Evolutionary conservation across 2,888 invertebrate species (phyloP).

Genomic region (Lumbricus terrestris): DNA sequence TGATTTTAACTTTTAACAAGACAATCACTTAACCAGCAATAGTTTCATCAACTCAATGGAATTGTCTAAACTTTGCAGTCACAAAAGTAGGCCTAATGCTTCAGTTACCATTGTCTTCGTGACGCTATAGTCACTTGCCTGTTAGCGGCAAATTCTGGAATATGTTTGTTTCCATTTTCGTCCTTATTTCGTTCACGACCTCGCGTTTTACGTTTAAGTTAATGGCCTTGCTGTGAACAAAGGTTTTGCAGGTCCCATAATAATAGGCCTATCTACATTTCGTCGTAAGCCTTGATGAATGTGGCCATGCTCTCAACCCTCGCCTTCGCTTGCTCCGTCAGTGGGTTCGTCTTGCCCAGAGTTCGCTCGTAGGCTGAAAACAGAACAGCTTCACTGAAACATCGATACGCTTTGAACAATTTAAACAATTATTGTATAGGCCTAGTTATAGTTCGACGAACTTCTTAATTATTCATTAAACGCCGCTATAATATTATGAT

Average conservation of each 20-base stretch:
- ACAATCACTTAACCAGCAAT: not conserved
- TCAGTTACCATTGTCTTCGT: not conserved
- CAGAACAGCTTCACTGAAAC: not conserved
- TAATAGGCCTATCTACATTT: not conserved
- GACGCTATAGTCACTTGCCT: not conserved
- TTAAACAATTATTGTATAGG: not conserved
- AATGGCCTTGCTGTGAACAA: not conserved
- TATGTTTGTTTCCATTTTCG: not conserved
- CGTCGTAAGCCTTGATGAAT: not conserved
- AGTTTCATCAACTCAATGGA: not conserved
- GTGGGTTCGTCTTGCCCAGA: not conserved
- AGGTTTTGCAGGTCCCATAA: not conserved
- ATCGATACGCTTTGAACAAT: not conserved
- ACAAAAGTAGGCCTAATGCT: not conserved
- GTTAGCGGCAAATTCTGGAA: not conserved
- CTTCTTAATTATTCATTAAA: no score
- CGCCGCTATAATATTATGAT: no score
- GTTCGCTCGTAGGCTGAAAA: constrained; percentile 4
- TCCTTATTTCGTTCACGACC: not conserved
- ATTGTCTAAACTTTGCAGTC: not conserved
- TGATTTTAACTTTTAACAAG: not conserved
- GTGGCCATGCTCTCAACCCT: not conserved
- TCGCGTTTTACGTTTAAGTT: not conserved
- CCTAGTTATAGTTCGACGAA: not conserved
- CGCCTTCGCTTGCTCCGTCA: not conserved